Evolutionary conservation across 2,113 vertebrate genomes (phyloP).

Genomic region (Pipa parva): DNA sequence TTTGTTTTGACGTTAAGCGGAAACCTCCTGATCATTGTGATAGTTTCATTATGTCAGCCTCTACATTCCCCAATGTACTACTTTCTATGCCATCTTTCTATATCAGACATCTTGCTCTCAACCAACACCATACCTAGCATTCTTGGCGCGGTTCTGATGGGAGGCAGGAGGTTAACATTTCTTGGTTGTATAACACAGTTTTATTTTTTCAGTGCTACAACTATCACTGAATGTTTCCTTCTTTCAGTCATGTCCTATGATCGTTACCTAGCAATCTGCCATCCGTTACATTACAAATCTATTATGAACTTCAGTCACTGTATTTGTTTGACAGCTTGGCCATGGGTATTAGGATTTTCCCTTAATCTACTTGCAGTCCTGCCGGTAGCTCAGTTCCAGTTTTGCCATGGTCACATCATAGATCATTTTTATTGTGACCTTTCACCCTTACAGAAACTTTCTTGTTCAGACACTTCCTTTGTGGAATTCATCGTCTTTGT

Average conservation of each 20-base stretch:
- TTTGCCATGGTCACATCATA: constrained; percentile 9
- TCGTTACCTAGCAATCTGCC: constrained; percentile 46
- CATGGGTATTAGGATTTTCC: constrained; percentile 28
- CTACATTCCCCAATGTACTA: constrained; percentile 49
- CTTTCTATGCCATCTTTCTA: constrained; percentile 46
- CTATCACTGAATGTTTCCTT: constrained; percentile 48
- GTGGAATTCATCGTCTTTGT: constrained; percentile 5
- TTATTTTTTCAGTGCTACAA: constrained; percentile 9
- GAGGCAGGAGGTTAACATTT: background rate
- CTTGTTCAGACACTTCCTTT: constrained; percentile 17
- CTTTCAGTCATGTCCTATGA: constrained; percentile 51
- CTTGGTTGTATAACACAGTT: constrained; percentile 11
- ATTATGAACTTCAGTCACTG: constrained; percentile 42
- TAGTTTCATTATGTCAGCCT: constrained; percentile 24
- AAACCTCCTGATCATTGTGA: constrained; percentile 41
- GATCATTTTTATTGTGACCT: constrained; percentile 26
- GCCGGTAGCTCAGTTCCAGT: background rate
- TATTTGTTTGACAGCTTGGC: constrained; percentile 22
- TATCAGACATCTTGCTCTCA: constrained; percentile 10
- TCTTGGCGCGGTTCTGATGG: background rate
- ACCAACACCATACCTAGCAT: constrained; percentile 12
- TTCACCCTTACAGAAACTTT: constrained; percentile 6
- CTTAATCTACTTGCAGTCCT: background rate
- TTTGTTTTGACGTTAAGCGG: constrained; percentile 42
- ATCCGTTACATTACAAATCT: constrained; percentile 39